phyloP scores from a whole-genome alignment of 2,113 vertebrate genomes.

The Stomatorhinus ivindoensis region DNA sequence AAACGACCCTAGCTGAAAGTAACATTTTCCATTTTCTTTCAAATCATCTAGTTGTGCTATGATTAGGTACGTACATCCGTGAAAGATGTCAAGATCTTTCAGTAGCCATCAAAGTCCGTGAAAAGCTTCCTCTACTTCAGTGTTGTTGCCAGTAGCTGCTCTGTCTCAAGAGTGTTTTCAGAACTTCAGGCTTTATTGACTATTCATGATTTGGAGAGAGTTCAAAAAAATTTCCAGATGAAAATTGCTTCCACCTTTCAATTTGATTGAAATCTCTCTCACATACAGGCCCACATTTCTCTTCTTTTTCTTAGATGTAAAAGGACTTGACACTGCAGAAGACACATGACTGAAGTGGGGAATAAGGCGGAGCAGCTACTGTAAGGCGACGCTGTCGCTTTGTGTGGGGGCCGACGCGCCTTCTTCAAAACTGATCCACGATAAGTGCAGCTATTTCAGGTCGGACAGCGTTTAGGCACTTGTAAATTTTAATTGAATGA shows the following conservation, averaged over 20 bases:
- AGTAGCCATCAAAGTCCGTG: conserved; percentile 41
- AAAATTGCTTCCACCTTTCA: conserved; percentile 54
- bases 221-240: conserved; percentile 40
- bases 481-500: conserved; percentile 57
- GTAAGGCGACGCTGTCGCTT: conserved; percentile 36
- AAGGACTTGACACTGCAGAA: conserved; percentile 1
- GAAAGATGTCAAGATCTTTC: conserved; percentile 63
- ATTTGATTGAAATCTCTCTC: conserved; percentile 42
- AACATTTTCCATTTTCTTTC: neutral
- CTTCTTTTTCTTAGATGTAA: neutral
- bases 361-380: neutral
- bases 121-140: conserved; percentile 53
- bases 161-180: conserved; percentile 46
- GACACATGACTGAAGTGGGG: neutral
- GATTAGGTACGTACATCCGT: conserved; percentile 44
- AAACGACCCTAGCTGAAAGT: neutral
- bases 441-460: conserved; percentile 44
- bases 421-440: conserved; percentile 49
- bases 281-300: neutral
- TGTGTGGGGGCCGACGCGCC: conserved; percentile 28
- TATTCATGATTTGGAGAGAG: conserved; percentile 53
- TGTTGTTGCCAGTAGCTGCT: conserved; percentile 59
- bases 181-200: conserved; percentile 52
- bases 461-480: conserved; percentile 55
- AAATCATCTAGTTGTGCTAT: neutral